Evolutionary conservation across 2,888 invertebrate species (phyloP).

Genomic region (Drosophila mimetica): DNA sequence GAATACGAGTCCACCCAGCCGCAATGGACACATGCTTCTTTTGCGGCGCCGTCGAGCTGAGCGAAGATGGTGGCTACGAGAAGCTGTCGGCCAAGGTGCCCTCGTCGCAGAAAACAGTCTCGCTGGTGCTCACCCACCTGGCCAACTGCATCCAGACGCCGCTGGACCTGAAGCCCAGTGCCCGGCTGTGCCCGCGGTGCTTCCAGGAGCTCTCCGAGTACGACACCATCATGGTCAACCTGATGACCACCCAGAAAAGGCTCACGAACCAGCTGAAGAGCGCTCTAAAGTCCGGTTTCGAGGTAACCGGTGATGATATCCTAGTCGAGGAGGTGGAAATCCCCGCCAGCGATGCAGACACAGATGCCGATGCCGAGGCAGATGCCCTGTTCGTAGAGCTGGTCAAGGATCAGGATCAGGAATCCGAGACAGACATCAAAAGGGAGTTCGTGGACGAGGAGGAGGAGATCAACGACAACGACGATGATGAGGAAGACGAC

Average conservation of each 20-base stretch:
- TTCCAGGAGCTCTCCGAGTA: constrained; percentile 76
- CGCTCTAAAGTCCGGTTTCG: constrained; percentile 65
- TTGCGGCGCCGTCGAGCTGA: constrained; percentile 72
- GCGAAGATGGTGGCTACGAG: constrained; percentile 56
- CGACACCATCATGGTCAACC: constrained; percentile 80
- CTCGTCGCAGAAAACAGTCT: constrained; percentile 76
- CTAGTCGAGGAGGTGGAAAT: constrained; percentile 42
- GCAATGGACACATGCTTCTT: constrained; percentile 77
- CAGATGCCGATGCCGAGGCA: constrained; percentile 54
- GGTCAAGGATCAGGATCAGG: constrained; percentile 58
- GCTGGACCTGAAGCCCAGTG: constrained; percentile 61
- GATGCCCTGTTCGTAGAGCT: constrained; percentile 68
- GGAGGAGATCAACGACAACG: constrained; percentile 13
- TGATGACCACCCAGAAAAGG: constrained; percentile 77
- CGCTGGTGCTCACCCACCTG: constrained; percentile 77
- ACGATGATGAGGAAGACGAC: constrained; percentile 47
- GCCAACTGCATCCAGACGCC: constrained; percentile 80
- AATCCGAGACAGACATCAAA: constrained; percentile 51
- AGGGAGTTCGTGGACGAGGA: constrained; percentile 54
- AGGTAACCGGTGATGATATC: constrained; percentile 44
- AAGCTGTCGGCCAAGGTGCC: constrained; percentile 71
- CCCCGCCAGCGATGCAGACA: constrained; percentile 55
- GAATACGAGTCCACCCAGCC: neutral
- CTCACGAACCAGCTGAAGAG: constrained; percentile 72
- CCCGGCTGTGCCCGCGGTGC: constrained; percentile 74